Percentiles rank a stretch among this genome's conserved stretches.
Conservation (phyloP, 2,888 invertebrate genomes). For the Euphydryas editha region DNA sequence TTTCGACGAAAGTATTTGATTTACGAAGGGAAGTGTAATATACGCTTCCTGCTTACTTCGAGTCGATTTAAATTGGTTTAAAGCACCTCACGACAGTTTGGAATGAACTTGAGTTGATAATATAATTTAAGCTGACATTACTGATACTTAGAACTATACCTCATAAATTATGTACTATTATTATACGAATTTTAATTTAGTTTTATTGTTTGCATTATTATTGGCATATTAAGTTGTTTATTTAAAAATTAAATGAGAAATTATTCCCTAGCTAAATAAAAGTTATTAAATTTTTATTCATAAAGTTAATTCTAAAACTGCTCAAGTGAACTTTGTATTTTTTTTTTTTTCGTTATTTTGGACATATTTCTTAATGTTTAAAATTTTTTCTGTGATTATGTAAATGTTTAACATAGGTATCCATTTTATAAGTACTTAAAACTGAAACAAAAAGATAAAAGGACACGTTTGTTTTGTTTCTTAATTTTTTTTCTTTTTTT, state of each 20-base stretch:
- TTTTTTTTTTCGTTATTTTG: neutral
- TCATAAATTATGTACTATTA: conserved; percentile 2
- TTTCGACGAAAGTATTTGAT: conserved; percentile 21
- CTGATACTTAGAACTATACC: conserved; percentile 17
- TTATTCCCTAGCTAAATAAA: no score
- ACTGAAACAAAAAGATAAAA: neutral
- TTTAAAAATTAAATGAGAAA: neutral
- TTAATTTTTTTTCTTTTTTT: neutral
- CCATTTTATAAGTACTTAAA: conserved; percentile 1
- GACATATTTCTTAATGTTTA: neutral
- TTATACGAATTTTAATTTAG: neutral
- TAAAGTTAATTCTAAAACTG: neutral
- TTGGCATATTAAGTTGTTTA: neutral
- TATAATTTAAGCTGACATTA: conserved; percentile 20
- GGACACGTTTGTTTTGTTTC: neutral
- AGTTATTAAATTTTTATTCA: neutral
- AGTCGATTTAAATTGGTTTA: conserved; percentile 33
- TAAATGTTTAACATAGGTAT: neutral
- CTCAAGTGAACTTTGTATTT: conserved; percentile 1
- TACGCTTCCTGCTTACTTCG: conserved; percentile 31
- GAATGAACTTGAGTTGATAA: neutral
- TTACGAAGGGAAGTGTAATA: conserved; percentile 23
- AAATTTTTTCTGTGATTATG: conserved; percentile 30
- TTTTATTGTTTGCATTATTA: neutral
- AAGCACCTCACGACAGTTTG: conserved; percentile 19